A percentile compares a stretch with the other conserved stretches of the same genome.
Evolutionary conservation across 2,888 invertebrate genomes (phyloP).

Genomic region (Drosophila kambysellisi): DNA sequence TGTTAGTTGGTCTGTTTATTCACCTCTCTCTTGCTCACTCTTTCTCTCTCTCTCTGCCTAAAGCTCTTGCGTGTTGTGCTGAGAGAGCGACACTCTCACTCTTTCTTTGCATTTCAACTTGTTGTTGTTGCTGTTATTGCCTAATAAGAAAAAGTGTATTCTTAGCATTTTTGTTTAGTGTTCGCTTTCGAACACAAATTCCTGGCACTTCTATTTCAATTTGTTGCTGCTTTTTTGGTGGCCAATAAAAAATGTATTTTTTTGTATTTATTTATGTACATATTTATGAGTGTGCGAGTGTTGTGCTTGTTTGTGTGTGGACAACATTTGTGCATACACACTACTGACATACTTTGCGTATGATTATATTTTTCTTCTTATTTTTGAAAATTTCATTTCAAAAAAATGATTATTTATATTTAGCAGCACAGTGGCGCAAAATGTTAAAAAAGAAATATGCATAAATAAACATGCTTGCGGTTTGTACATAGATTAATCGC

Average conservation of each 20-base stretch:
- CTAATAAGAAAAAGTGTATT: conserved; percentile 62
- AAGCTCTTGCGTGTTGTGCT: conserved; percentile 31
- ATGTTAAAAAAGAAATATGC: background rate
- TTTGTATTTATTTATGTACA: conserved; percentile 10
- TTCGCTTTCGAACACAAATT: conserved; percentile 56
- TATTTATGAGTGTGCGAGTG: conserved; percentile 23
- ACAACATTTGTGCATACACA: conserved; percentile 74
- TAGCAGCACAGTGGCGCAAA: conserved; percentile 44
- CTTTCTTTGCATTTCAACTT: conserved; percentile 15
- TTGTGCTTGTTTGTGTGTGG: conserved; percentile 47
- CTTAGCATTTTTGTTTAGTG: conserved; percentile 46
- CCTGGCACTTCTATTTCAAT: conserved; percentile 60
- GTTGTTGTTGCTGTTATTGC: conserved; percentile 34
- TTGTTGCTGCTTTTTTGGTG: conserved; percentile 24
- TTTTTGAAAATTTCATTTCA: conserved; percentile 12
- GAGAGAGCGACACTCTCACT: conserved; percentile 38
- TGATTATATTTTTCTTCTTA: conserved; percentile 31
- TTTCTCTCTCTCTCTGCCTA: background rate
- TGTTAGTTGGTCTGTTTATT: conserved; percentile 50
- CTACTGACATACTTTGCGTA: conserved; percentile 71
- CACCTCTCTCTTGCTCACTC: conserved; percentile 12
- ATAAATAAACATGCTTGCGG: background rate
- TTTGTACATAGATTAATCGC: conserved; percentile 19
- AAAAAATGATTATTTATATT: conserved; percentile 31
- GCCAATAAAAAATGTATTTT: conserved; percentile 40